Conservation (phyloP, 1,140 invertebrate genomes). For the Brachionus manjavacas region DNA sequence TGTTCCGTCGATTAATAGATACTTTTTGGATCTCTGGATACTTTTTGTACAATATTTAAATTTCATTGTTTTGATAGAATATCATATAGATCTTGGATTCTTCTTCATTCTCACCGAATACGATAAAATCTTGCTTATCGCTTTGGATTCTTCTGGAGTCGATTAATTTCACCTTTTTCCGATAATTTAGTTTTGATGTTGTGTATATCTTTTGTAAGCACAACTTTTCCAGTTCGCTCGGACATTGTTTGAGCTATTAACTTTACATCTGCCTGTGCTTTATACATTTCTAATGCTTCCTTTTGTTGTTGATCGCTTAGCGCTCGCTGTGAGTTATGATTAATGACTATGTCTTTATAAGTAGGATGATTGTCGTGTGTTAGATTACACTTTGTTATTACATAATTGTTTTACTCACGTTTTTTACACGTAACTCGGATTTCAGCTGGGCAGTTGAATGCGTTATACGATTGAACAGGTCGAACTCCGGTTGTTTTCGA, state of each 20-base stretch:
- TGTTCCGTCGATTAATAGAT: not conserved
- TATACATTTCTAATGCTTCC: not conserved
- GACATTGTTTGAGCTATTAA: too few relatives aligned
- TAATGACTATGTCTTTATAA: not conserved
- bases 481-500: too few relatives aligned
- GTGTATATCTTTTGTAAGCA: not conserved
- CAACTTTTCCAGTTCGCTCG: not conserved
- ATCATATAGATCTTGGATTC: conserved; percentile 3
- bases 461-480: too few relatives aligned
- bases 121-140: not conserved
- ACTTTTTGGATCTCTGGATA: conserved; percentile 14
- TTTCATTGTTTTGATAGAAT: conserved; percentile 6
- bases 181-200: not conserved
- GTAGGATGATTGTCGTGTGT: not conserved
- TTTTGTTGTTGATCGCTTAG: not conserved
- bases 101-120: conserved; percentile 6
- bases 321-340: not conserved
- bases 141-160: not conserved
- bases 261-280: not conserved
- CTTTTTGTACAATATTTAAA: not conserved
- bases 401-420: not conserved
- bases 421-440: too few relatives aligned
- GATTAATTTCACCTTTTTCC: not conserved
- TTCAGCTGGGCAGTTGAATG: too few relatives aligned
- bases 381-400: not conserved